Conservation (phyloP, 1,140 invertebrate species). For the Papilio polyxenes region DNA sequence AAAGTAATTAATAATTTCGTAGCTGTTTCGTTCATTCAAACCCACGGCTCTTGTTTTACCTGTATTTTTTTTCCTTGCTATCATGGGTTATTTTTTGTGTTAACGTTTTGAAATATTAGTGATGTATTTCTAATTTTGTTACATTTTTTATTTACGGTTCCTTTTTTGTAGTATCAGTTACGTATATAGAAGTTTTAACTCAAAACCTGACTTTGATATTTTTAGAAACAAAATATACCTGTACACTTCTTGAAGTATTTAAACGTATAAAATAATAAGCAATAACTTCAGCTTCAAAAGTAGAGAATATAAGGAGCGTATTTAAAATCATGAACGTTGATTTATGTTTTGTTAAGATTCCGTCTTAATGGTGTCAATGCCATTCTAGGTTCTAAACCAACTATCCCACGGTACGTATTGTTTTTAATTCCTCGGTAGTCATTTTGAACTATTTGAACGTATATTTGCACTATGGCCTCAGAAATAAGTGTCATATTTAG, state of each 20-base stretch:
- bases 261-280: neutral
- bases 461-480: neutral
- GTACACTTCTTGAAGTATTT: neutral
- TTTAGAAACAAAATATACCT: neutral
- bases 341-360: slow-evolving; percentile 17
- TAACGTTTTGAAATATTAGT: too few relatives aligned
- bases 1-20: too few relatives aligned
- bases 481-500: neutral
- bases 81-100: too few relatives aligned
- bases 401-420: slow-evolving; percentile 12
- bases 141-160: too few relatives aligned
- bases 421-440: neutral
- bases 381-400: neutral
- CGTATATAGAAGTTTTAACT: neutral
- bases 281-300: neutral
- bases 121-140: too few relatives aligned
- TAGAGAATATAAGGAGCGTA: neutral
- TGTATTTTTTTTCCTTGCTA: too few relatives aligned
- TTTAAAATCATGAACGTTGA: neutral
- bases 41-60: too few relatives aligned
- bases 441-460: neutral
- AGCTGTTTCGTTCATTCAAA: too few relatives aligned
- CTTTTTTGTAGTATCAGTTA: too few relatives aligned
- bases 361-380: slow-evolving; percentile 6
- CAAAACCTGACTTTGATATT: neutral